Percentiles rank a stretch among this genome's conserved stretches.
Evolutionary conservation across 2,113 vertebrate species (phyloP).

Genomic region (Calonectris borealis): DNA sequence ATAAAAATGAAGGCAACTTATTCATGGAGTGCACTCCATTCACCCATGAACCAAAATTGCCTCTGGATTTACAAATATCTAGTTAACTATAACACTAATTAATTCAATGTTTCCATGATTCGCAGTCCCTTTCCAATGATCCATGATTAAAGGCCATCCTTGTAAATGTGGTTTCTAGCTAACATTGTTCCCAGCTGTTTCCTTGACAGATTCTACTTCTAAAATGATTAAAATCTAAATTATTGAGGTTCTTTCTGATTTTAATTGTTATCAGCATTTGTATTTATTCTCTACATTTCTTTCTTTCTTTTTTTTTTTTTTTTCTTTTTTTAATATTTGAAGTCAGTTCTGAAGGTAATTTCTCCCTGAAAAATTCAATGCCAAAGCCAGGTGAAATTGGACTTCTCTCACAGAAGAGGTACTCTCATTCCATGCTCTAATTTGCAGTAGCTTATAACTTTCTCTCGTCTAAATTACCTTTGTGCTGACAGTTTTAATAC

Average conservation of each 20-base stretch:
- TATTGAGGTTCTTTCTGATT: not conserved
- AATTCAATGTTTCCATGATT: not conserved
- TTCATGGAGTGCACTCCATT: not conserved
- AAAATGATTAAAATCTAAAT: not conserved
- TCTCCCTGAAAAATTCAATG: not conserved
- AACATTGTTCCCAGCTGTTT: not conserved
- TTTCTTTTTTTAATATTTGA: not conserved
- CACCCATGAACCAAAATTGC: not conserved
- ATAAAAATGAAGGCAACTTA: not conserved
- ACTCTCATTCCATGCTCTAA: not conserved
- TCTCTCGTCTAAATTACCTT: not conserved
- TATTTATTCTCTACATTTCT: not conserved
- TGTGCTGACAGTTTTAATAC: not conserved
- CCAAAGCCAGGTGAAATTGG: not conserved
- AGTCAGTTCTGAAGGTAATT: not conserved
- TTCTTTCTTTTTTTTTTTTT: not conserved
- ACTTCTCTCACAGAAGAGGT: not conserved
- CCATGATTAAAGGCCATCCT: not conserved
- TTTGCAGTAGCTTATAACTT: conserved; percentile 4
- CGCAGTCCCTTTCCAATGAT: not conserved
- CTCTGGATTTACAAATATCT: conserved; percentile 17
- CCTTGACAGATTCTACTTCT: not conserved
- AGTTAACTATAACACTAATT: not conserved
- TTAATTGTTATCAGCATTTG: not conserved
- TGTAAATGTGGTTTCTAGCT: not conserved